Base-by-base conservation (phyloP, 2,113 vertebrate species). In the Pangasianodon gigas region DNA sequence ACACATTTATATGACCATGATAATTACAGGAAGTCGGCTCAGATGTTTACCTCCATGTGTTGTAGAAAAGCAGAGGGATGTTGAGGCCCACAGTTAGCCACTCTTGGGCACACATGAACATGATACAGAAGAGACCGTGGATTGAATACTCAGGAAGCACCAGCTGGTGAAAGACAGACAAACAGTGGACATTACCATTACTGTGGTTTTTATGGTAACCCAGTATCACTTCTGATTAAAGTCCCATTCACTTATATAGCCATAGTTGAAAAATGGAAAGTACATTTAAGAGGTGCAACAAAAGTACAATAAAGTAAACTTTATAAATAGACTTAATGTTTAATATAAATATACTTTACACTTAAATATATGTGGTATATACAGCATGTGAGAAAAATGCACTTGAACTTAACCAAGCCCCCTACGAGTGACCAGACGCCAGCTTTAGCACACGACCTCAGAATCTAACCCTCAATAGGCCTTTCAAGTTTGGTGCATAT, bases 21-120 rank as follows among this genome's bases (percentile, higher is more conserved):
- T 24, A n/a, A 82, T 19, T 4, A 19, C 24, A 82, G 4, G 29
- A 21, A 52, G 6, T 83, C 7, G 1, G 62, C 51, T 82, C 24
- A 85, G 79, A 84, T 91, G 16, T 95, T 97, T 96, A 99, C 98
- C 98, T 98, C 98, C 98, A 99, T 37, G 98, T 97, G 94, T 99
- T 98, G 94, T 99, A 99, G 95, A 99, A 98, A 87, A 99, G 97
- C 56, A 99, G 95, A 4, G 98, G 98, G 86, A 97, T 94, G 48
- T 99, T 99, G 89, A 99, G 96, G 0, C 98, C 98, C 90, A 99
- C 96, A 0, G 98, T 99, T 85, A 99, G 96, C 98, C 98, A 99
- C 94, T 99, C 97, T 65, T 98, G 98, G 13, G 98, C 98, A 9
- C 98, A 99, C 89, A 99, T 95, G 95, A 99, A 99, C 98, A 99